A percentile compares a stretch with the other conserved stretches of the same genome.
These are phyloP conservation scores for Vimba vimba DNA, from an alignment of 2,113 vertebrate species.

Conservation along the genomic window DNA sequence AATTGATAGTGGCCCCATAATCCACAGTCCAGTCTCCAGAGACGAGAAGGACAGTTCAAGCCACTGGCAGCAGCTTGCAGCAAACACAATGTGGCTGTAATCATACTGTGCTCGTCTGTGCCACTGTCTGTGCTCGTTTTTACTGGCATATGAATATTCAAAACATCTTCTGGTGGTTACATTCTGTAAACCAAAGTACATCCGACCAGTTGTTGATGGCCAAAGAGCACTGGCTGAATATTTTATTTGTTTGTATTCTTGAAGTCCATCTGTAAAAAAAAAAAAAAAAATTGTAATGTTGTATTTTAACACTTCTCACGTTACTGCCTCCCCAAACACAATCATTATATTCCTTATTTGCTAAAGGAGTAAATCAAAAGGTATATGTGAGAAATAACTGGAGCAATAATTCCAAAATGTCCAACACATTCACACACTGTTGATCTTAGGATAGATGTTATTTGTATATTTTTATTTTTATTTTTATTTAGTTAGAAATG, in stretches of 20 bases:
- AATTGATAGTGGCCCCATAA: slow-evolving; percentile 43
- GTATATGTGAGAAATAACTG: neutral
- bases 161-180: neutral
- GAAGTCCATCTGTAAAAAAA: neutral
- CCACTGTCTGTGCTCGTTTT: slow-evolving; percentile 5
- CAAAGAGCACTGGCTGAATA: slow-evolving; percentile 15
- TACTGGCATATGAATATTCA: slow-evolving; percentile 12
- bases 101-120: neutral
- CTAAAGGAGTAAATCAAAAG: neutral
- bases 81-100: slow-evolving; percentile 14
- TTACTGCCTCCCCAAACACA: neutral
- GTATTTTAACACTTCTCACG: neutral
- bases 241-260: slow-evolving; percentile 17
- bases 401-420: neutral
- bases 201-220: neutral
- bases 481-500: neutral
- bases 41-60: slow-evolving; percentile 24
- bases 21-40: slow-evolving; percentile 38
- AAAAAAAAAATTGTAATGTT: neutral
- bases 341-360: neutral
- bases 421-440: no score
- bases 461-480: neutral
- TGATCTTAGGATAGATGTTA: neutral
- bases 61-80: slow-evolving; percentile 26
- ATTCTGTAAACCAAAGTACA: neutral